Evolutionary conservation across 2,113 vertebrate species (phyloP).

Genomic region (Centropristis striata): DNA sequence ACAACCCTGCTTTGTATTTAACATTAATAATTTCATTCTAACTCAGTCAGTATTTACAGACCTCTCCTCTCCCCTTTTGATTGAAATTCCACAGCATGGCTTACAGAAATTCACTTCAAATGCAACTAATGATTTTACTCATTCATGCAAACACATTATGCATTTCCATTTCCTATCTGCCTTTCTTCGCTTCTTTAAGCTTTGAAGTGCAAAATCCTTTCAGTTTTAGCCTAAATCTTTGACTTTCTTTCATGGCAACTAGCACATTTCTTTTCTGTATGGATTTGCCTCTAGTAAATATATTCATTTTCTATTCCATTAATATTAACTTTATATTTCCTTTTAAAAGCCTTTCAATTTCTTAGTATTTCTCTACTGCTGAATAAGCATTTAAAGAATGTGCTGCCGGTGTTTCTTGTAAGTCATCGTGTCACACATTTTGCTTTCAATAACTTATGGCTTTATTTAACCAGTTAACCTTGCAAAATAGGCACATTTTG

Average conservation of each 20-base stretch:
- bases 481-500: background rate
- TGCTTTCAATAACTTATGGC: background rate
- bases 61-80: background rate
- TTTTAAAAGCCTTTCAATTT: slow-evolving; percentile 22
- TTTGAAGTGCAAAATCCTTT: slow-evolving; percentile 50
- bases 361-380: background rate
- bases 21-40: slow-evolving; percentile 23
- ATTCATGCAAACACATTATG: slow-evolving; percentile 42
- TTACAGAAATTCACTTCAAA: slow-evolving; percentile 54
- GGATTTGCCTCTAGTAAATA: slow-evolving; percentile 38
- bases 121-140: slow-evolving; percentile 42
- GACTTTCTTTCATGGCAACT: slow-evolving; percentile 18
- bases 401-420: background rate
- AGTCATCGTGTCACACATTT: background rate
- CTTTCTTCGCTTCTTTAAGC: slow-evolving; percentile 20
- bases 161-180: slow-evolving; percentile 56
- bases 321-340: slow-evolving; percentile 15
- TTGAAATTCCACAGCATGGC: slow-evolving; percentile 31
- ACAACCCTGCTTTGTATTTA: slow-evolving; percentile 23
- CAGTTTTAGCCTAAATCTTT: slow-evolving; percentile 49
- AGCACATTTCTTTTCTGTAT: slow-evolving; percentile 7
- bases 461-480: background rate
- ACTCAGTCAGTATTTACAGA: slow-evolving; percentile 1
- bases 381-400: background rate
- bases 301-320: slow-evolving; percentile 49